Percentiles rank a stretch among this genome's conserved stretches.
Evolutionary conservation across 2,113 vertebrate species (phyloP).

Genomic region (Pluvianellus socialis): DNA sequence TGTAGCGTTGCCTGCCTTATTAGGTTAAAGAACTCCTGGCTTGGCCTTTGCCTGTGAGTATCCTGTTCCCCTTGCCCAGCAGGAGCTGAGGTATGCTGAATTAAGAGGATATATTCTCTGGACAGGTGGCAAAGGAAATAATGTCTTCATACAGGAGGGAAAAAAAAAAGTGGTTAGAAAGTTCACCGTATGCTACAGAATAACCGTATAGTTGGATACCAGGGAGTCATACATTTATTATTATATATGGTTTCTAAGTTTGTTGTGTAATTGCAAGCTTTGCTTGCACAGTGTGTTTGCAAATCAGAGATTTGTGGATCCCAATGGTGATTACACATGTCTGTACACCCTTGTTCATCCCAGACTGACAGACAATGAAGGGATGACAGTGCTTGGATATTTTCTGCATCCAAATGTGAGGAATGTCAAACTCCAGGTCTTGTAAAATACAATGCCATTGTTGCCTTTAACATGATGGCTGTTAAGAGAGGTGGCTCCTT

Average conservation of each 20-base stretch:
- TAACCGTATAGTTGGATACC: background rate
- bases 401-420: background rate
- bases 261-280: background rate
- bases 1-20: conserved; percentile 11
- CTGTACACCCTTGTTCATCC: background rate
- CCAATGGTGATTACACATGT: background rate
- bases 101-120: conserved; percentile 12
- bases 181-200: background rate
- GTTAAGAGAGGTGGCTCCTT: background rate
- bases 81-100: conserved; percentile 20
- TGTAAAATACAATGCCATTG: background rate
- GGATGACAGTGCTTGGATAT: background rate
- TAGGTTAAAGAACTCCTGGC: background rate
- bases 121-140: background rate
- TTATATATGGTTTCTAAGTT: no score
- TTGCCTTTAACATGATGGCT: background rate
- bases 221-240: background rate
- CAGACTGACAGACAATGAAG: background rate
- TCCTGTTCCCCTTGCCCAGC: conserved; percentile 18
- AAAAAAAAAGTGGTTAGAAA: background rate
- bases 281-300: rapidly evolving
- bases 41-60: background rate
- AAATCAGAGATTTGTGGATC: background rate
- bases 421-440: background rate
- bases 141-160: background rate